These are phyloP conservation scores for Pachypeltis micranthus DNA, from an alignment of 1,140 invertebrate genomes.

Conservation along the genomic window DNA sequence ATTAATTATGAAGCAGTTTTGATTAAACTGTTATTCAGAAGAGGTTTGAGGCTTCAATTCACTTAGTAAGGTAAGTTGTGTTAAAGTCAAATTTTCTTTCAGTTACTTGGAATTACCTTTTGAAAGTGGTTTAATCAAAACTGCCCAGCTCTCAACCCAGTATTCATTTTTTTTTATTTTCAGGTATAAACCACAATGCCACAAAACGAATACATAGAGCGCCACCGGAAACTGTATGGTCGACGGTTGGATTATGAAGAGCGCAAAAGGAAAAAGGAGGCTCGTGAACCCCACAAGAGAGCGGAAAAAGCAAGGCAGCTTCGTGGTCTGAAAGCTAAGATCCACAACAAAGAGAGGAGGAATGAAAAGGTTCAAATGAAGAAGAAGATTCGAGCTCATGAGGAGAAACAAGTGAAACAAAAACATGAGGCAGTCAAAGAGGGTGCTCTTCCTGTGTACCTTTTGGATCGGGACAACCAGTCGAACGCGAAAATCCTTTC, in stretches of 20 bases:
- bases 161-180: not conserved
- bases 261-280: conserved; percentile 87
- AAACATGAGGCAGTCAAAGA: conserved; percentile 52
- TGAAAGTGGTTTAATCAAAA: conserved; percentile 4
- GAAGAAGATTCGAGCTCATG: conserved; percentile 88
- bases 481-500: conserved; percentile 88
- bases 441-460: conserved; percentile 89
- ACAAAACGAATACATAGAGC: conserved; percentile 99
- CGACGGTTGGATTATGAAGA: conserved; percentile 95
- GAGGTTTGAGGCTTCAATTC: not conserved
- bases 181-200: conserved; percentile 60
- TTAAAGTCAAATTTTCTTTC: not conserved
- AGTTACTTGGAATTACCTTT: not conserved
- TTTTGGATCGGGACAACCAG: conserved; percentile 93
- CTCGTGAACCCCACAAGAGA: conserved; percentile 78
- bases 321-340: conserved; percentile 92
- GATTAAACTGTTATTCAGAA: conserved; percentile 4
- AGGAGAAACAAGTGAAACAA: conserved; percentile 79
- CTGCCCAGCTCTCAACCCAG: not conserved
- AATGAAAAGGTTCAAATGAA: conserved; percentile 99
- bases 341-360: conserved; percentile 91
- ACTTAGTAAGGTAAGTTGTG: not conserved
- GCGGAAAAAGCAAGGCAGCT: conserved; percentile 83
- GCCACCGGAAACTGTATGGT: conserved; percentile 91
- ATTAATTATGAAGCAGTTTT: too few relatives aligned